Evolutionary conservation across 2,888 invertebrate species (phyloP).

Genomic region (Acrobasis suavella): DNA sequence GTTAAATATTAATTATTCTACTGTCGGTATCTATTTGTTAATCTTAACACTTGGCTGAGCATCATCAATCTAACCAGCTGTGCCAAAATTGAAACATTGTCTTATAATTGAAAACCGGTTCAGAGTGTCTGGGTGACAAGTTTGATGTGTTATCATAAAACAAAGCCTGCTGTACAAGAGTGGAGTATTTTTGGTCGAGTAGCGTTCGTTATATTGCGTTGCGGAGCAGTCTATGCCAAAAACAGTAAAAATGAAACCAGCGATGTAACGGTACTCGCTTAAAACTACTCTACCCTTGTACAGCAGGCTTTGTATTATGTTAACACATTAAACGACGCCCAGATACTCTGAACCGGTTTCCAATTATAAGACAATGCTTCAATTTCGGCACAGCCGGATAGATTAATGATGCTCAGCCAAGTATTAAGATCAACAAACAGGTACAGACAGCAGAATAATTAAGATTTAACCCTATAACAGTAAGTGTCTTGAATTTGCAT

Average conservation of each 20-base stretch:
- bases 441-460: neutral
- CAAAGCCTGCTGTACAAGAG: no score
- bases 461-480: neutral
- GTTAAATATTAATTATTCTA: neutral
- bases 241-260: no score
- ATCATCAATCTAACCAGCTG: neutral
- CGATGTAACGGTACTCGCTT: no score
- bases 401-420: conserved; percentile 10
- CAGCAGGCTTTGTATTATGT: no score
- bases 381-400: neutral
- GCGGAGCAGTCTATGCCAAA: no score
- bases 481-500: no score
- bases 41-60: conserved; percentile 2
- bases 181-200: no score
- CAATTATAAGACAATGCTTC: conserved; percentile 20
- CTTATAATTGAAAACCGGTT: conserved; percentile 16
- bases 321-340: neutral
- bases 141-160: no score
- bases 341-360: neutral
- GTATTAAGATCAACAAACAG: neutral
- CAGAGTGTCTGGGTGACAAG: neutral
- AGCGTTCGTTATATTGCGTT: no score
- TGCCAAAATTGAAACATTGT: conserved; percentile 14
- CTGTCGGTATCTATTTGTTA: neutral
- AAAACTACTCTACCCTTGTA: no score